Base-by-base conservation (phyloP, 2,113 vertebrate genomes). In the Nothocercus julius region DNA sequence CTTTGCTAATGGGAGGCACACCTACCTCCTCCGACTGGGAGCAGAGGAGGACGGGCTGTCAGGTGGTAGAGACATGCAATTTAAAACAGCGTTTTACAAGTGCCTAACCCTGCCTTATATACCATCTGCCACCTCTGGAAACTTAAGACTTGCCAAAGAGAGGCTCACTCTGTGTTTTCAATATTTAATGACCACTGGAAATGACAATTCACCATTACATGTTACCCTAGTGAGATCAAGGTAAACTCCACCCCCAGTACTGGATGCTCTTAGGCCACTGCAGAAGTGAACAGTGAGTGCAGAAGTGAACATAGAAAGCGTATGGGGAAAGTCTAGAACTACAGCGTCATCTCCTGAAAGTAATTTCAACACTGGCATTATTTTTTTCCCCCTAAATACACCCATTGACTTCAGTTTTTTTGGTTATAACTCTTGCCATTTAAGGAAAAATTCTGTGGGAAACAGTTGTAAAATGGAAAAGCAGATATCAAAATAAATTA, bases 141-240 rank as follows among this genome's bases (percentile, higher is more conserved):
- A 96, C 85, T 74, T 82, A 89, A 96, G 89, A 90, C 89, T 88
- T 84, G 85, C 76, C 92, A 86, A 82, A 84, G 72, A 80, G 58
- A 93, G 88, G 80, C 76, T 78, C 42, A 56, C 74, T 87, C 63
- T 76, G 42, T 82, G 69, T 64, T 92, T 96, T 97, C 87, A 97
- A 94, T 97, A 96, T 97, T 97, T 97, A 96, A 97, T 97, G 91
- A 34, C 87, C 40, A 36, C 53, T 96, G 92, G 85, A 95, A 95
- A 90, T 86, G 93, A 88, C 89, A 89, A 77, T 93, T 95, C 91
- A 96, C 91, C 61, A 38, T 62, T 89, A 85, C 75, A 70, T 58
- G 56, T 90, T 61, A 70, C 61, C 28, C 59, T 63, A 77, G 27
- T 28, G 64, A 84, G 85, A 92, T 75, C 81, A 70, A 56, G n/a